Evolutionary conservation across 2,113 vertebrate species (phyloP).

Genomic region (Andinoacara biseriatus): DNA sequence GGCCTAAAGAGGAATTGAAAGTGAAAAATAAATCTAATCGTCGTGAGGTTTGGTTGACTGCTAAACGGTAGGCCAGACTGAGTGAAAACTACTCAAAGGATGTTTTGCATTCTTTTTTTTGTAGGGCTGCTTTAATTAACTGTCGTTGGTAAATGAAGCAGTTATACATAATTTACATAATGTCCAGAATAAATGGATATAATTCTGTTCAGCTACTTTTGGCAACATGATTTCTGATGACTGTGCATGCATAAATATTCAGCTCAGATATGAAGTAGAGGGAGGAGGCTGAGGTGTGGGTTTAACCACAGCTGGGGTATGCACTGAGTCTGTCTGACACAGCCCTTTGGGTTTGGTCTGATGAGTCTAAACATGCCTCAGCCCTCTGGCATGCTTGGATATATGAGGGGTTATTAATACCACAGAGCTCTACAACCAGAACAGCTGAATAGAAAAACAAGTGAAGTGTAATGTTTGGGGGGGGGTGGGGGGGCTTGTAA

Average conservation of each 20-base stretch:
- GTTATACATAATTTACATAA: not conserved
- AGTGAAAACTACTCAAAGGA: not conserved
- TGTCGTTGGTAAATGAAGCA: not conserved
- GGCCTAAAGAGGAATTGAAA: conserved; percentile 35
- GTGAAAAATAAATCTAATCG: conserved; percentile 25
- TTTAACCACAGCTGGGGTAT: conserved; percentile 28
- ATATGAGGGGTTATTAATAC: conserved; percentile 49
- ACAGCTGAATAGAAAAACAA: not conserved
- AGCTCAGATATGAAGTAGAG: not conserved
- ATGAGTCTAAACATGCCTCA: conserved; percentile 60
- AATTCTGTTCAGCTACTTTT: not conserved
- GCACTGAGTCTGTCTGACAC: not conserved
- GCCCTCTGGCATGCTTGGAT: conserved; percentile 15
- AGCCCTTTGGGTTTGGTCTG: conserved; percentile 55
- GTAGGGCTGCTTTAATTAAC: not conserved
- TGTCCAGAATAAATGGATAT: not conserved
- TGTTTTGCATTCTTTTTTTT: not conserved
- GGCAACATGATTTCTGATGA: not conserved
- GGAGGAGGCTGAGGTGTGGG: conserved; percentile 34
- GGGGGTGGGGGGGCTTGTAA: too few species aligned
- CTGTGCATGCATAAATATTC: not conserved
- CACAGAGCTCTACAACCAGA: not conserved
- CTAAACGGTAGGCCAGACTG: not conserved
- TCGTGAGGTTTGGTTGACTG: not conserved
- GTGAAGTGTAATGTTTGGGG: not conserved